Percentiles rank a stretch among this genome's conserved stretches.
These are phyloP conservation scores for Orthonychiurus folsomi DNA, from an alignment of 2,888 invertebrate genomes.

Conservation along the genomic window DNA sequence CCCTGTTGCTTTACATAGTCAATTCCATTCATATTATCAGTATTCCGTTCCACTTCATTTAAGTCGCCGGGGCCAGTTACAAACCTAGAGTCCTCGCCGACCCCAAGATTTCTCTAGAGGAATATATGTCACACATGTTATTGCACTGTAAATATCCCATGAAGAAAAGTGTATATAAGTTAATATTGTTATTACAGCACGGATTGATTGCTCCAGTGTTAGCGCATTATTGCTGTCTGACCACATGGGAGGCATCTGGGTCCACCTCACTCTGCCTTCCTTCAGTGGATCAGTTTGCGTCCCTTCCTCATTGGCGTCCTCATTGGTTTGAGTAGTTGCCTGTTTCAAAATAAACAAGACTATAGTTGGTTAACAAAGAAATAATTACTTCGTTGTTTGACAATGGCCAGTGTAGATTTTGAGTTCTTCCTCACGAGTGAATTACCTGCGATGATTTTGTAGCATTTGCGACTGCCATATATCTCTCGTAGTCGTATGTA, in stretches of 20 bases:
- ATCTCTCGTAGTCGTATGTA: not conserved
- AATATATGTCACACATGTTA: too few species aligned
- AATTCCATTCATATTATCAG: not conserved
- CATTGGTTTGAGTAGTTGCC: constrained; percentile 31
- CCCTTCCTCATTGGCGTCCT: constrained; percentile 27
- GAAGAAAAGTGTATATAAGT: too few species aligned
- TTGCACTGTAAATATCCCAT: too few species aligned
- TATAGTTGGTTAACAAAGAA: too few species aligned
- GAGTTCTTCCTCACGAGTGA: too few species aligned
- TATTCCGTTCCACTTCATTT: constrained; percentile 18
- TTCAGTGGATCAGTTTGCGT: constrained; percentile 27
- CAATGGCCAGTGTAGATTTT: too few species aligned
- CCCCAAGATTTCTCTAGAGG: not conserved
- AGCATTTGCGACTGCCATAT: not conserved
- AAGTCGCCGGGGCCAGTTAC: not conserved
- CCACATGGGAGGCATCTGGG: constrained; percentile 37
- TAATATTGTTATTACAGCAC: not conserved
- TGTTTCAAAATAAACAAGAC: too few species aligned
- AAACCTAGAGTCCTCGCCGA: not conserved
- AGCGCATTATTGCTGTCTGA: constrained; percentile 10
- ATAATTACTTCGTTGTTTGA: too few species aligned
- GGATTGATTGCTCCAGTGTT: constrained; percentile 6
- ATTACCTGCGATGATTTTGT: not conserved
- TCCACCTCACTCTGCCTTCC: constrained; percentile 28
- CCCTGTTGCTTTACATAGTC: too few species aligned